phyloP scores from a whole-genome alignment of 2,113 vertebrate species.

The Copsychus sechellarum region DNA sequence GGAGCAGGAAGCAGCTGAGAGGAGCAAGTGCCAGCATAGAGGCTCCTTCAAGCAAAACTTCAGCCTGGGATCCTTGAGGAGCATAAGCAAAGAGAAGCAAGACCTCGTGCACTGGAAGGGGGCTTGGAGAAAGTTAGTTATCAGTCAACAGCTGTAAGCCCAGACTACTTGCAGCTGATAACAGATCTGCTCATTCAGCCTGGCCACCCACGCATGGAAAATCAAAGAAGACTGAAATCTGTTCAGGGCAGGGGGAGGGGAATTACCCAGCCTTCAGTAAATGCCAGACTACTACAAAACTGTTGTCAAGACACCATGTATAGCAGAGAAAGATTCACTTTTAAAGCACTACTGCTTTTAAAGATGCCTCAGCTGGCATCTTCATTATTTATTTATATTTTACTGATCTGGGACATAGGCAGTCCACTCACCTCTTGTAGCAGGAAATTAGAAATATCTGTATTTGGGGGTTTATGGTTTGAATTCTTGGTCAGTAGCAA shows the following conservation, averaged over 20 bases:
- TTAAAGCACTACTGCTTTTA: not conserved
- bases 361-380: not conserved
- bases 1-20: not conserved
- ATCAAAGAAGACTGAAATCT: constrained; percentile 29
- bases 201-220: not conserved
- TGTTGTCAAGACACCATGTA: not conserved
- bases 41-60: not conserved
- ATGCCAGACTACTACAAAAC: not conserved
- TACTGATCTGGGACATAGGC: not conserved
- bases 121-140: not conserved
- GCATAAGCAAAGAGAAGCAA: not conserved
- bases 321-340: not conserved
- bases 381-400: not conserved
- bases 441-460: not conserved
- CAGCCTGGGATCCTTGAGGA: not conserved
- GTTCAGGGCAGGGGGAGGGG: not conserved
- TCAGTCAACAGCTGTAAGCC: constrained; percentile 37
- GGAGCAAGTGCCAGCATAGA: fast-evolving
- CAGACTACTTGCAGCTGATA: constrained; percentile 33
- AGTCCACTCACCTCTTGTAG: not conserved
- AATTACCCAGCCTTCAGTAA: not conserved
- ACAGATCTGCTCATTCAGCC: constrained; percentile 54
- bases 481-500: not conserved
- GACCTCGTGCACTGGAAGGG: not conserved
- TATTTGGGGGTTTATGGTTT: not conserved